A percentile compares a stretch with the other conserved stretches of the same genome.
These are phyloP conservation scores for Triops longicaudatus DNA, from an alignment of 1,140 invertebrate genomes.

Conservation along the genomic window DNA sequence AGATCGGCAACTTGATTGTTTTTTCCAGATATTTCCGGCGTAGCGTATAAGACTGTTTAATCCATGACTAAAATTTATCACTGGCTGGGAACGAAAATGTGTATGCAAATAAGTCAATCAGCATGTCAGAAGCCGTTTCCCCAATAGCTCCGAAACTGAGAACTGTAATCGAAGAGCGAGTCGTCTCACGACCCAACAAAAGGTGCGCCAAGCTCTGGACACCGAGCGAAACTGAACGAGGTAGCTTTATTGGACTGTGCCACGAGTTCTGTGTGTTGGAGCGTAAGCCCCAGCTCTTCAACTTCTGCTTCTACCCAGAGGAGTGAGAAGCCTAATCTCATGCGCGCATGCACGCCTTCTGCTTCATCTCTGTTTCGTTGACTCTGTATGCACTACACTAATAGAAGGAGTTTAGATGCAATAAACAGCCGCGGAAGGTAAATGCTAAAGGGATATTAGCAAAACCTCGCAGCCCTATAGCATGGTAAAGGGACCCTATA, in stretches of 20 bases:
- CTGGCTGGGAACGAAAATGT: neutral
- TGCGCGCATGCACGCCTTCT: neutral
- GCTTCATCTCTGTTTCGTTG: neutral
- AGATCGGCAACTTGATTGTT: no score
- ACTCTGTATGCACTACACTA: neutral
- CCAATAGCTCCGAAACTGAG: neutral
- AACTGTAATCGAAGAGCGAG: neutral
- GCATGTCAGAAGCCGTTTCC: neutral
- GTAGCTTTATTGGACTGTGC: neutral
- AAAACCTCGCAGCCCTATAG: neutral
- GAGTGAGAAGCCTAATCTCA: neutral
- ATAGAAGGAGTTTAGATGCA: neutral
- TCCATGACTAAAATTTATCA: neutral
- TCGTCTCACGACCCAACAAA: neutral
- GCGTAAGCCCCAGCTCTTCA: neutral
- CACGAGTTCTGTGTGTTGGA: neutral
- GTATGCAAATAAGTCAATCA: neutral
- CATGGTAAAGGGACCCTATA: neutral
- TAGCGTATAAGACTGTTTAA: neutral
- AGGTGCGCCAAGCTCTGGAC: neutral
- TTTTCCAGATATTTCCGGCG: neutral
- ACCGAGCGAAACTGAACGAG: neutral
- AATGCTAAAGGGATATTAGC: neutral
- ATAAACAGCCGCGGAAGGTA: neutral
- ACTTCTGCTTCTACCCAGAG: neutral